Evolutionary conservation across 2,113 vertebrate genomes (phyloP).

Genomic region (Himantopus leucocephalus): DNA sequence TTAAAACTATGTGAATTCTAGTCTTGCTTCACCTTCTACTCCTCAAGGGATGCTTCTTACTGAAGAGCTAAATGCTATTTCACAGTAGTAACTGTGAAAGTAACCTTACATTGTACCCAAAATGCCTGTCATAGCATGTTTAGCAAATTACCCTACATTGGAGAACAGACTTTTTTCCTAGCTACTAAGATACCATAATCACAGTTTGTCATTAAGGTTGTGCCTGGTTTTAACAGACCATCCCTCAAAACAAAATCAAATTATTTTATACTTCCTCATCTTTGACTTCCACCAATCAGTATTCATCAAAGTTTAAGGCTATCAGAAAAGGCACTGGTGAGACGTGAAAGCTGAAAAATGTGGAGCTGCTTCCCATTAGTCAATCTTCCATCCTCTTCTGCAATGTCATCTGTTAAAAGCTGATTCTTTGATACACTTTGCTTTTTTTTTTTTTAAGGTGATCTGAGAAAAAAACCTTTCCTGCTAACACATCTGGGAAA

Average conservation of each 20-base stretch:
- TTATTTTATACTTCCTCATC: background rate
- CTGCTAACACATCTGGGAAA: background rate
- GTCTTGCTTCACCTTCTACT: background rate
- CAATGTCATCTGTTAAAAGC: background rate
- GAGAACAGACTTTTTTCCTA: background rate
- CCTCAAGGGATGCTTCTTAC: background rate
- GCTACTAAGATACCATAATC: background rate
- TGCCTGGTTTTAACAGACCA: background rate
- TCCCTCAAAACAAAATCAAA: background rate
- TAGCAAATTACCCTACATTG: background rate
- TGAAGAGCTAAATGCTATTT: background rate
- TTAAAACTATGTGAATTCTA: conserved; percentile 26
- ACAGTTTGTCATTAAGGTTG: background rate
- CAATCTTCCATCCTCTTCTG: background rate
- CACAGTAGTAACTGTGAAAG: background rate
- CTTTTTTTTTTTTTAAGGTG: background rate
- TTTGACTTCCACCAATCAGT: background rate
- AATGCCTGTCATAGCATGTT: background rate
- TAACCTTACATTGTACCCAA: background rate
- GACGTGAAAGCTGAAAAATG: background rate
- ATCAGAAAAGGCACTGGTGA: background rate
- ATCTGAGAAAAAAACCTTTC: background rate
- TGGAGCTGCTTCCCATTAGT: background rate
- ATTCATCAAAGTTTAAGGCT: background rate
- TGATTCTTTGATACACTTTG: background rate